Evolutionary conservation across 2,113 vertebrate genomes (phyloP), one percentile per base, ranked within the genome.

Genomic region (Paradisaea rubra): DNA sequence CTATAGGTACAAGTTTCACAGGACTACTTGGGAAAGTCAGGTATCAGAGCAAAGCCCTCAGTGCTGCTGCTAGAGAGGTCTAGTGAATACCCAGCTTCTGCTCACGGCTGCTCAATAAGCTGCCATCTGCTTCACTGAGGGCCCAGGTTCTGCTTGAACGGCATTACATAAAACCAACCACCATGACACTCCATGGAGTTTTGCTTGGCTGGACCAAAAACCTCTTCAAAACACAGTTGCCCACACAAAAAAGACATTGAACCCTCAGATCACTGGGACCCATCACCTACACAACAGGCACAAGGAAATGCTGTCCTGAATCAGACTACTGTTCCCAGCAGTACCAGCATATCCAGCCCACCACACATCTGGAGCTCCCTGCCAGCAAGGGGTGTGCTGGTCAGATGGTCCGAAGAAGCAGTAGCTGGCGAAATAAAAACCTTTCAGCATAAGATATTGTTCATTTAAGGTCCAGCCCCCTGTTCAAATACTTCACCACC

Each of bases 281-380:
- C 19, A 53, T 10, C 3, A 3, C 54, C 35, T n/a, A 30, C 17
- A 30, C 12, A 16, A 54, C 17, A 56, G 3, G 20, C 5, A 1
- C 21, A 21, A 56, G n/a, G 14, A 50, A n/a, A 42, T 15, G 6
- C 35, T 35, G 35, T 24, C 39, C 5, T 10, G 10, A 65, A 47
- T 11, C 31, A 27, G 7, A 68, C n/a, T 5, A 1, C 15, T 53
- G 3, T 23, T 77, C 18, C n/a, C 42, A 52, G 41, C n/a, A 30
- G 23, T 10, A 53, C 15, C 0, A 0, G 39, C 15, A 27, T 5
- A 30, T 19, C 8, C 41, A 37, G 7, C 4, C 14, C 21, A 39
- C 7, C n/a, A 8, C 30, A n/a, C 4, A 6, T 11, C 9, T 14
- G 27, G 11, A 72, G 49, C 13, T 52, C 23, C n/a, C 53, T 17